These are phyloP conservation scores for Flexamia atlantica DNA, from an alignment of 2,888 invertebrate species.

Conservation along the genomic window DNA sequence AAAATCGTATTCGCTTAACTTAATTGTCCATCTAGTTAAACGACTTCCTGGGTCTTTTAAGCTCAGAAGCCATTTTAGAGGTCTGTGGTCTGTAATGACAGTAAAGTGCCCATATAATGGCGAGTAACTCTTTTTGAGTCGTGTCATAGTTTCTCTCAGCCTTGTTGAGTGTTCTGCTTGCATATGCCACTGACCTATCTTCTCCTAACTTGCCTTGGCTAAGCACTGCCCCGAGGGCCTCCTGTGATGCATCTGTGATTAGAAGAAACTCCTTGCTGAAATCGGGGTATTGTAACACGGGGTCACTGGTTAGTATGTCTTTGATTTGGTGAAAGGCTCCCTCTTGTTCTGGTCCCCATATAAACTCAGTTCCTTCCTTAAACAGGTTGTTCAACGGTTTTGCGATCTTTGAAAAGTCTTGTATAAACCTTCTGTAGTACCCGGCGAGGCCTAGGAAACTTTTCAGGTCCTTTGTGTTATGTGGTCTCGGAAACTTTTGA, in stretches of 20 bases:
- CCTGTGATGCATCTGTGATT: conserved; percentile 72
- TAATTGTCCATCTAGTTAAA: conserved; percentile 72
- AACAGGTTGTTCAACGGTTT: conserved; percentile 69
- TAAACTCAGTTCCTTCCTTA: conserved; percentile 67
- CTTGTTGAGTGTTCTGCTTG: conserved; percentile 58
- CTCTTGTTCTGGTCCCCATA: conserved; percentile 65
- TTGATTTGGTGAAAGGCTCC: conserved; percentile 66
- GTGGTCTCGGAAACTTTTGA: conserved; percentile 67
- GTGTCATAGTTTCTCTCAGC: conserved; percentile 35
- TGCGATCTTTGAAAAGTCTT: conserved; percentile 71
- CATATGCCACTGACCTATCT: conserved; percentile 71
- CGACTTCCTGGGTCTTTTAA: conserved; percentile 73
- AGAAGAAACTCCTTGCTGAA: conserved; percentile 70
- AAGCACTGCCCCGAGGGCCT: conserved; percentile 71
- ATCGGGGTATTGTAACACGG: conserved; percentile 72
- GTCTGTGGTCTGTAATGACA: conserved; percentile 73
- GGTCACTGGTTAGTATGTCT: conserved; percentile 65
- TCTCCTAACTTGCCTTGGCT: conserved; percentile 71
- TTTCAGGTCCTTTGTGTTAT: conserved; percentile 62
- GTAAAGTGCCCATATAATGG: conserved; percentile 70
- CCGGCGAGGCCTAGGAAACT: conserved; percentile 72
- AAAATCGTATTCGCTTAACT: conserved; percentile 71
- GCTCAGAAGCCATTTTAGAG: conserved; percentile 72
- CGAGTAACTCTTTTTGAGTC: conserved; percentile 45
- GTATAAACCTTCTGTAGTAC: conserved; percentile 73